A percentile compares a stretch with the other conserved stretches of the same genome.
These are phyloP conservation scores for Callipepla californica DNA, from an alignment of 2,113 vertebrate species.

Conservation along the genomic window DNA sequence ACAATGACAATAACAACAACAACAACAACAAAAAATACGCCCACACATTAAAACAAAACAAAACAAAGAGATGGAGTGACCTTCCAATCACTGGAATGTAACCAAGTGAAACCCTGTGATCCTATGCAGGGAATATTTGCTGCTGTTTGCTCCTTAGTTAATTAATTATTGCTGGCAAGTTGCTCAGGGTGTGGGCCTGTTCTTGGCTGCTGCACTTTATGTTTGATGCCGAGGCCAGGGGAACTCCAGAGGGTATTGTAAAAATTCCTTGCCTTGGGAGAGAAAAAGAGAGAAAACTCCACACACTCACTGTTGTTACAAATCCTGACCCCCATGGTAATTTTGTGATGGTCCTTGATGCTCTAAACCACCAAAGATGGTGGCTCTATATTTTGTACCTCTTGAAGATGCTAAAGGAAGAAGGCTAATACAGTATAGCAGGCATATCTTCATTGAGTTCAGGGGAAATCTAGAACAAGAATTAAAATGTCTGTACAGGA, in stretches of 20 bases:
- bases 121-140: slow-evolving; percentile 63
- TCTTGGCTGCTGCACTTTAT: slow-evolving; percentile 65
- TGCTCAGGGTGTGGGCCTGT: slow-evolving; percentile 64
- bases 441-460: background rate
- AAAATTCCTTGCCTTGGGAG: slow-evolving; percentile 73
- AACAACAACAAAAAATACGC: background rate
- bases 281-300: slow-evolving; percentile 37
- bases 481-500: background rate
- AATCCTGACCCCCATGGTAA: slow-evolving; percentile 20
- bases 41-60: background rate
- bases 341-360: slow-evolving; percentile 13
- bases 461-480: background rate
- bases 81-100: slow-evolving; percentile 64
- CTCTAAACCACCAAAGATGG: background rate
- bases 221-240: slow-evolving; percentile 75
- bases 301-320: background rate
- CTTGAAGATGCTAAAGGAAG: background rate
- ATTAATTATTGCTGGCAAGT: slow-evolving; percentile 74
- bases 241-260: slow-evolving; percentile 74
- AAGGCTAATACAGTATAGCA: accelerated
- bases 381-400: background rate
- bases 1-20: slow-evolving; percentile 25
- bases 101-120: slow-evolving; percentile 64
- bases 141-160: slow-evolving; percentile 69
- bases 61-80: slow-evolving; percentile 56